Percentiles rank a stretch among this genome's conserved stretches.
phyloP scores from a whole-genome alignment of 2,113 vertebrate genomes.

The Sapajus apella region DNA sequence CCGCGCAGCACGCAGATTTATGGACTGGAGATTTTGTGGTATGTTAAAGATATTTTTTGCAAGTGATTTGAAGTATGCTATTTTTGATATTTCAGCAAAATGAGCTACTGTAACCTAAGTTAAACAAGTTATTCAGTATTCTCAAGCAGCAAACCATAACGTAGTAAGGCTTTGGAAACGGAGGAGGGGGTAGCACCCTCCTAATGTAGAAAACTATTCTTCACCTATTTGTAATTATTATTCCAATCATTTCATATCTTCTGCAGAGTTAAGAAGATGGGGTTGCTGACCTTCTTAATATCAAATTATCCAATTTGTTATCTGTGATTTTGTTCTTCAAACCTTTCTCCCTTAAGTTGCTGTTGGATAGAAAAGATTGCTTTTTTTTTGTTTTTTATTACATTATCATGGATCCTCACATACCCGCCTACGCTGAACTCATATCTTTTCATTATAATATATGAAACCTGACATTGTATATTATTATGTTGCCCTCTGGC shows the following conservation, averaged over 20 bases:
- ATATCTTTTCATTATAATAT: background rate
- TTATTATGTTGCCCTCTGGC: background rate
- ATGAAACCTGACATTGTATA: background rate
- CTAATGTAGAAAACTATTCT: background rate
- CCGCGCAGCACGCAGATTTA: background rate
- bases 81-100: slow-evolving; percentile 48
- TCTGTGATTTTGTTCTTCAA: background rate
- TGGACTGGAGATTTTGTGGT: slow-evolving; percentile 4
- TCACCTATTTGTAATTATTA: background rate
- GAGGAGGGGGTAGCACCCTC: background rate
- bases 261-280: background rate
- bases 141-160: background rate
- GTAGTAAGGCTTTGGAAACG: background rate
- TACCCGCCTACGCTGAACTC: background rate
- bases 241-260: background rate
- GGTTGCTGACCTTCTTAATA: background rate
- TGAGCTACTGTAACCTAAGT: background rate
- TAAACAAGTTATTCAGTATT: background rate
- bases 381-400: background rate
- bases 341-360: background rate
- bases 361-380: background rate
- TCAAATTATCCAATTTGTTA: background rate
- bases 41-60: slow-evolving; percentile 52
- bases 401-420: background rate
- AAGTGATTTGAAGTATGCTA: slow-evolving; percentile 27